A percentile compares a stretch with the other conserved stretches of the same genome.
These are phyloP conservation scores for Colletes gigas DNA, from an alignment of 1,140 invertebrate species.

Conservation along the genomic window DNA sequence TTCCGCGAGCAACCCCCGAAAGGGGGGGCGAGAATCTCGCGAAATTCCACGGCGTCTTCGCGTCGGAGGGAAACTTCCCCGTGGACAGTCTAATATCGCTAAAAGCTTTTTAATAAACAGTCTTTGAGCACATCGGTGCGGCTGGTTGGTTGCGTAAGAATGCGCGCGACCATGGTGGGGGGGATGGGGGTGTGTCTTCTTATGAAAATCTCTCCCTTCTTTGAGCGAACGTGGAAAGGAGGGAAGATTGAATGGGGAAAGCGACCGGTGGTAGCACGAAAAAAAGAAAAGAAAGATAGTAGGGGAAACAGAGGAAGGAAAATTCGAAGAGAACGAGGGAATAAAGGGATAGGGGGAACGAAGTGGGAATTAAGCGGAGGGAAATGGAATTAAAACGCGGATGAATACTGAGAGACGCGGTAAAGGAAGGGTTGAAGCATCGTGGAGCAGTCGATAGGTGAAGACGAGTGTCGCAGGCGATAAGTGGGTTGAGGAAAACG, in stretches of 20 bases:
- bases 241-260: slow-evolving; percentile 20
- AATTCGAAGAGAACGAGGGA: not conserved
- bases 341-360: not conserved
- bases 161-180: not conserved
- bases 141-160: slow-evolving; percentile 24
- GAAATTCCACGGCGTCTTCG: slow-evolving; percentile 16
- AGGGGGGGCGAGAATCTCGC: not conserved
- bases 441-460: too few species aligned
- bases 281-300: not conserved
- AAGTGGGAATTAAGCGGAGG: not conserved
- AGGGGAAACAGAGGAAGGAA: not conserved
- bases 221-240: not conserved
- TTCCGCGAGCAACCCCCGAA: too few species aligned
- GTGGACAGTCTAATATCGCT: slow-evolving; percentile 67
- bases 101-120: slow-evolving; percentile 74
- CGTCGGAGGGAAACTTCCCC: slow-evolving; percentile 20
- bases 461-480: too few species aligned
- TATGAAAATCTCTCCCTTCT: slow-evolving; percentile 6
- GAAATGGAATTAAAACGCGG: slow-evolving; percentile 20
- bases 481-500: too few species aligned
- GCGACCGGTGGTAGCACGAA: not conserved
- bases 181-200: slow-evolving; percentile 13
- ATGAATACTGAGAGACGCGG: not conserved
- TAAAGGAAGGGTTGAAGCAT: not conserved
- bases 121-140: slow-evolving; percentile 47